Percentiles rank a stretch among this genome's conserved stretches.
Conservation (phyloP, 1,140 invertebrate genomes). For the Drosophila equinoxialis region DNA sequence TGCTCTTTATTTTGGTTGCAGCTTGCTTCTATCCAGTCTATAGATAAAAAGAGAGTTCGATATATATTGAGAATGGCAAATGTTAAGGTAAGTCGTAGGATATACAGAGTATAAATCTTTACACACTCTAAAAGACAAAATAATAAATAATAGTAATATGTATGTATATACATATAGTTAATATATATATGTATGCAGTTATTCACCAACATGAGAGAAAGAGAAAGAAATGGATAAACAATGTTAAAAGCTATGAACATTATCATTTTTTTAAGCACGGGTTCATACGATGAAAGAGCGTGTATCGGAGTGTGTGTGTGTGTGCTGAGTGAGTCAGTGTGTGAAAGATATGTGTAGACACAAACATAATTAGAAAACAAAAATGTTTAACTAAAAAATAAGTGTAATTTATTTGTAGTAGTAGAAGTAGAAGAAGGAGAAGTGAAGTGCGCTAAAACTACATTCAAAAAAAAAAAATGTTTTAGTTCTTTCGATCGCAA, state of each 20-base stretch:
- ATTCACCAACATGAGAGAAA: conserved; percentile 35
- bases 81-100: conserved; percentile 41
- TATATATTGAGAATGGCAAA: conserved; percentile 24
- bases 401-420: background rate
- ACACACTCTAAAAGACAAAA: conserved; percentile 57
- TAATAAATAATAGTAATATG: conserved; percentile 42
- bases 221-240: conserved; percentile 47
- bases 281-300: conserved; percentile 27
- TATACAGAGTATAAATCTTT: conserved; percentile 58
- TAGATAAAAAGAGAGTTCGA: background rate
- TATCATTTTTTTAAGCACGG: conserved; percentile 33
- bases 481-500: too few relatives aligned
- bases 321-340: background rate
- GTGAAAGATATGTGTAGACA: conserved; percentile 1
- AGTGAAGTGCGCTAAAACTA: conserved; percentile 60
- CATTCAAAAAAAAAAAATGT: conserved; percentile 38
- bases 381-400: background rate
- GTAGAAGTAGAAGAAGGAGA: background rate
- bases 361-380: conserved; percentile 51
- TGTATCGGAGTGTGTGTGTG: conserved; percentile 11
- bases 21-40: conserved; percentile 47
- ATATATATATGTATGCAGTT: conserved; percentile 37
- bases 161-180: conserved; percentile 29
- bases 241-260: conserved; percentile 71
- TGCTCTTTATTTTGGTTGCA: conserved; percentile 41